A percentile compares a stretch with the other conserved stretches of the same genome.
phyloP scores from a whole-genome alignment of 2,113 vertebrate genomes.

The Tor tambroides region DNA sequence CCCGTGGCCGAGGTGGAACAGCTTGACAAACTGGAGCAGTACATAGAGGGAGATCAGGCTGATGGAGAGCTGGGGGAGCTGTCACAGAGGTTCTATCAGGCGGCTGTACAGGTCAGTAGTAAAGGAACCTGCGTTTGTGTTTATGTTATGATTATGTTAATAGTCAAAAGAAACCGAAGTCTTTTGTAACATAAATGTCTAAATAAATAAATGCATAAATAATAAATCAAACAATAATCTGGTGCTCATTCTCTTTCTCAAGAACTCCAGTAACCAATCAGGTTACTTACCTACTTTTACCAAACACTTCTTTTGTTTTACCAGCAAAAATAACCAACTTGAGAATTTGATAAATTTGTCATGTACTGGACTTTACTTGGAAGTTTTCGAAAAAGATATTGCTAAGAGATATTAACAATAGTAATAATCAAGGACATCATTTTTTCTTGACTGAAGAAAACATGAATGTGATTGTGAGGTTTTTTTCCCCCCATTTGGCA shows the following conservation, averaged over 20 bases:
- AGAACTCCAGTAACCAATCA: too few relatives aligned
- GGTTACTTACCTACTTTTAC: not conserved
- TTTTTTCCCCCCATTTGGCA: not conserved
- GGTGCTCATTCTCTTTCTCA: too few relatives aligned
- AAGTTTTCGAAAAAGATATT: not conserved
- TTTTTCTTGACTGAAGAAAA: not conserved
- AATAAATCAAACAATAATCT: too few relatives aligned
- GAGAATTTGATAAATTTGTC: not conserved
- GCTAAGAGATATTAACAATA: too few relatives aligned
- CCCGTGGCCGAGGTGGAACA: constrained; percentile 90
- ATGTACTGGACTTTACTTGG: too few relatives aligned
- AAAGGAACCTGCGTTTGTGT: not conserved
- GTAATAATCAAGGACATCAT: not conserved
- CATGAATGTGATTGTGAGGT: not conserved
- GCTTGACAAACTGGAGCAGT: constrained; percentile 89
- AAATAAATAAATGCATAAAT: too few relatives aligned
- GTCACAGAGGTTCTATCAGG: constrained; percentile 89
- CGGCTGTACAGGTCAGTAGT: constrained; percentile 86
- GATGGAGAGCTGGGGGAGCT: constrained; percentile 86
- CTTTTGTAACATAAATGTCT: too few relatives aligned
- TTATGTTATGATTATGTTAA: not conserved
- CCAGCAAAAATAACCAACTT: not conserved
- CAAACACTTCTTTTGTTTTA: not conserved
- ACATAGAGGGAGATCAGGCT: constrained; percentile 61
- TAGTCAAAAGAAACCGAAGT: not conserved